These are phyloP conservation scores for Platanista minor DNA, from an alignment of 2,113 vertebrate genomes.

Conservation along the genomic window DNA sequence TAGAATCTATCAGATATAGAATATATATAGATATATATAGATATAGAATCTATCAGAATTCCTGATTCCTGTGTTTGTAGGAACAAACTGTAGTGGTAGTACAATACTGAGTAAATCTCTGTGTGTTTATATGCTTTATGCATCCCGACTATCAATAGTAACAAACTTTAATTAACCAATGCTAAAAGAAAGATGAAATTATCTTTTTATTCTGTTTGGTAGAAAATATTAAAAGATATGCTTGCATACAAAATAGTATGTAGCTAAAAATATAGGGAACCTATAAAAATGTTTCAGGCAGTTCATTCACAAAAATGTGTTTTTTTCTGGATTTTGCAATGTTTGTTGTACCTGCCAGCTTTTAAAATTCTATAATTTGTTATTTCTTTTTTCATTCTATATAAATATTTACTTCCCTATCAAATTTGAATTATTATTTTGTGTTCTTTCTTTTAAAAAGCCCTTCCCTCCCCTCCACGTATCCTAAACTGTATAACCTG, in stretches of 20 bases:
- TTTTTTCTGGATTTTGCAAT: neutral
- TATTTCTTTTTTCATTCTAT: neutral
- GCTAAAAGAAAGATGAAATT: neutral
- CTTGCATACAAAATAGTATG: neutral
- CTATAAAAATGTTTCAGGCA: neutral
- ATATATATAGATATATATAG: too few species aligned
- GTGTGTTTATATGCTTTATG: neutral
- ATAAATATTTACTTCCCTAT: neutral
- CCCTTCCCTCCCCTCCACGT: rapidly evolving
- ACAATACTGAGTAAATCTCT: neutral
- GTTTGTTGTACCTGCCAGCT: neutral
- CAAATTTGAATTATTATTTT: neutral
- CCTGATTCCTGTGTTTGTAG: neutral
- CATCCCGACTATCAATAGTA: neutral
- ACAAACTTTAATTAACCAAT: neutral
- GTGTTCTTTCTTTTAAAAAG: neutral
- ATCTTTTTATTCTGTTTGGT: neutral
- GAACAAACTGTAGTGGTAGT: neutral
- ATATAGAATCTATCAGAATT: neutral
- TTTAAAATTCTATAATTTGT: neutral
- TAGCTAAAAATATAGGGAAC: neutral
- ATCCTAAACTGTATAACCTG: neutral
- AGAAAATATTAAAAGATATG: neutral
- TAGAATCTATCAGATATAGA: neutral
- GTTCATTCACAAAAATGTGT: neutral